Evolutionary conservation across 2,797 vertebrate species (phyloP), one percentile per base, ranked within the genome.

Genomic region (Oreochromis mossambicus): DNA sequence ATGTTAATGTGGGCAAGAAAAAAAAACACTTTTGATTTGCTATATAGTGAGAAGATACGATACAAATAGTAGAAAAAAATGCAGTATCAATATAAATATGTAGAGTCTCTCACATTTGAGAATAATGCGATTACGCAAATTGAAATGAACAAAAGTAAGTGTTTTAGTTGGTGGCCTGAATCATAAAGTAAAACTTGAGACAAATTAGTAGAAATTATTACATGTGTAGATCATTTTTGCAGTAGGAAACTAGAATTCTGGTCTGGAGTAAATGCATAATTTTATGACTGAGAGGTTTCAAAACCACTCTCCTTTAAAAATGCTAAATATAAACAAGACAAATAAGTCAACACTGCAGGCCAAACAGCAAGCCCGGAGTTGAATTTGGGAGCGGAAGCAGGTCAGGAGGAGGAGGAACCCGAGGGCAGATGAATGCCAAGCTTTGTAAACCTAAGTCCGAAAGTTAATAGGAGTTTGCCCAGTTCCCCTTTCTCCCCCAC

Each of bases 321-420:
- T 46, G 89, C 93, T 94, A 94, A 93, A 94, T 95, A 94, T 96
- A 96, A 96, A 95, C 89, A 92, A 89, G 92, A 92, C 90, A 95
- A 96, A 96, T 89, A 95, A 92, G 93, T 92, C 90, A 92, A 91
- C 88, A 92, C 38, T 32, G 81, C 83, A 82, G 89, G 86, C 41
- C 68, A 73, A 48, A 73, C 68, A 73, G 9, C 3, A 8, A 92
- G 77, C 90, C 79, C 77, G 73, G 89, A 89, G 86, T 90, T 94
- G 92, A 92, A 91, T 92, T 93, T 89, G 87, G 92, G 92, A 94
- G 89, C 85, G 88, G 93, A 94, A 94, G 91, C 91, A 86, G 95
- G 94, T 96, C 91, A 94, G 94, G 78, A 87, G 94, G 88, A 86
- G 92, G 92, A 85, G 86, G 91, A 89, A 92, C 89, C 87, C 76